phyloP scores from a whole-genome alignment of 2,888 invertebrate genomes.

The Lochmaea capreae region DNA sequence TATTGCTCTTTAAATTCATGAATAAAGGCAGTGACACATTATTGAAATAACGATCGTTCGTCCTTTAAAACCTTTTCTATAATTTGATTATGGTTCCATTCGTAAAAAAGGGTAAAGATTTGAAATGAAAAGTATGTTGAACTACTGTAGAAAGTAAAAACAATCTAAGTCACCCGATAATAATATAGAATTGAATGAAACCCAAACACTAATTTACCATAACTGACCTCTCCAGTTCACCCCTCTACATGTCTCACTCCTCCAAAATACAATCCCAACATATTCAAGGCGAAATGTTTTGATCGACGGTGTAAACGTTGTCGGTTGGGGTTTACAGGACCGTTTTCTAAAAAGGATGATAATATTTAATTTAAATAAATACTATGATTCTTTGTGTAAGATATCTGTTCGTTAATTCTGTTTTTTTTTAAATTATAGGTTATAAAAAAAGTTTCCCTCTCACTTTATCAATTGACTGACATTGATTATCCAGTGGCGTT shows the following conservation, averaged over 20 bases:
- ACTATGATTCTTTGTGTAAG: no score
- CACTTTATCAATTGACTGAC: no score
- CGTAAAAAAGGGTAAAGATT: background rate
- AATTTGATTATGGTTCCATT: no score
- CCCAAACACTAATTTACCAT: slow-evolving; percentile 10
- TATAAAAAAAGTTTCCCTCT: no score
- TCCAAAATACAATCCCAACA: background rate
- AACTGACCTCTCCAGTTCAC: slow-evolving; percentile 24
- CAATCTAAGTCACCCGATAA: background rate
- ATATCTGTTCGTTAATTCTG: no score
- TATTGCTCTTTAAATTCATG: no score
- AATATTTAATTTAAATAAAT: no score
- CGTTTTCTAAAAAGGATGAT: background rate
- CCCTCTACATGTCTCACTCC: background rate
- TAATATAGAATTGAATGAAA: slow-evolving; percentile 18
- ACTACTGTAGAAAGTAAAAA: background rate
- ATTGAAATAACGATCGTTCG: no score
- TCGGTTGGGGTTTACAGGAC: background rate
- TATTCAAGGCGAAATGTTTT: slow-evolving; percentile 8
- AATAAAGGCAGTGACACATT: no score
- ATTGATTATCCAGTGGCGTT: no score
- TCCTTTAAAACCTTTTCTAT: no score
- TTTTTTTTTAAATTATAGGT: no score
- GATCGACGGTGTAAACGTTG: slow-evolving; percentile 21
- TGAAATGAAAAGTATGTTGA: background rate